Percentiles rank a stretch among this genome's conserved stretches.
phyloP scores from a whole-genome alignment of 2,888 invertebrate genomes.

The Cerastis leucographa region DNA sequence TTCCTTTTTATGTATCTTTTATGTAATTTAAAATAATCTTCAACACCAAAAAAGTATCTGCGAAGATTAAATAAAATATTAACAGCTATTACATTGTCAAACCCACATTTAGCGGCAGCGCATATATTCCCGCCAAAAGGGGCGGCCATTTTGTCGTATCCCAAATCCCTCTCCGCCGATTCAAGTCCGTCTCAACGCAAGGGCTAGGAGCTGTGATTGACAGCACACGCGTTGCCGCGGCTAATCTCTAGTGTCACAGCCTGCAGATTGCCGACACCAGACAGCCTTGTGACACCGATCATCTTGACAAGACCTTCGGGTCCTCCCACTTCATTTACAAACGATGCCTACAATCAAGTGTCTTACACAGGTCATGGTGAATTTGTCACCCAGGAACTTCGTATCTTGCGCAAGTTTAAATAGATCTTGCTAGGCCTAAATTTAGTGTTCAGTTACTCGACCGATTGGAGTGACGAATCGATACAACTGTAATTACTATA shows the following conservation, averaged over 20 bases:
- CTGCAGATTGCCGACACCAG: constrained; percentile 64
- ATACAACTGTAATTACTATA: constrained; percentile 23
- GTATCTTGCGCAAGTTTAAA: constrained; percentile 66
- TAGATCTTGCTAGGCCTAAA: constrained; percentile 58
- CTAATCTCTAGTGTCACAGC: constrained; percentile 82
- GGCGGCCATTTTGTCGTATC: constrained; percentile 69
- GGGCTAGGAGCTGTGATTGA: constrained; percentile 78
- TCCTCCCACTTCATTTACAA: constrained; percentile 8
- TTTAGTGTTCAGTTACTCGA: constrained; percentile 18
- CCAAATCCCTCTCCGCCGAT: constrained; percentile 67
- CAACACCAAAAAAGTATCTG: not conserved
- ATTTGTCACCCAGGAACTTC: constrained; percentile 51
- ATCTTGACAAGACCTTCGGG: constrained; percentile 39
- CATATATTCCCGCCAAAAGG: constrained; percentile 32
- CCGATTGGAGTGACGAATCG: constrained; percentile 15
- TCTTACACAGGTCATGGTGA: constrained; percentile 33
- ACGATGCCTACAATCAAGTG: constrained; percentile 16
- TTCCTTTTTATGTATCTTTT: not conserved
- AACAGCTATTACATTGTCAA: not conserved
- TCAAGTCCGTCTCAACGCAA: constrained; percentile 69
- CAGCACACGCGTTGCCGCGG: constrained; percentile 75
- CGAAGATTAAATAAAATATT: not conserved
- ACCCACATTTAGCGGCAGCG: constrained; percentile 19
- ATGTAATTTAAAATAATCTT: not conserved
- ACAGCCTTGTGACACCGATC: constrained; percentile 69